A percentile compares a stretch with the other conserved stretches of the same genome.
Evolutionary conservation across 2,113 vertebrate genomes (phyloP).

Genomic region (Beaufortia kweichowensis): DNA sequence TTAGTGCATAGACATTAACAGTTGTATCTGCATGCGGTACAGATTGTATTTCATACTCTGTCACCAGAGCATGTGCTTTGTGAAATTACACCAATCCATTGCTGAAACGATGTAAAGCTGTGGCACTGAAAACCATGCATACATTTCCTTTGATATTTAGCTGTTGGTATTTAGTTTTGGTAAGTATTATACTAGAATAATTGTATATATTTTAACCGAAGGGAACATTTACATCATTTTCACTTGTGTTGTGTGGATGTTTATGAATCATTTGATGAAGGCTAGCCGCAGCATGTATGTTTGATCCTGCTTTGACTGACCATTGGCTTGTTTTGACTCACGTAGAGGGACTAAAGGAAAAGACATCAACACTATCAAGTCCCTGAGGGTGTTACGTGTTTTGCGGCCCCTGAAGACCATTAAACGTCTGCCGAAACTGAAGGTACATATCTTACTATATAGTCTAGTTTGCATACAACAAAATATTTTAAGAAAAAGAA

Average conservation of each 20-base stretch:
- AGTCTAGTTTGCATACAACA: no score
- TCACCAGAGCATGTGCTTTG: constrained; percentile 54
- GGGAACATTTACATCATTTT: constrained; percentile 15
- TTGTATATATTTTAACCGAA: not conserved
- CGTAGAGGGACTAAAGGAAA: constrained; percentile 95
- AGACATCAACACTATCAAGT: constrained; percentile 98
- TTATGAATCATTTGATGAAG: not conserved
- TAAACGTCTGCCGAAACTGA: constrained; percentile 92
- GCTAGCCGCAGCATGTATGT: constrained; percentile 29
- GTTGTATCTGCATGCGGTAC: constrained; percentile 51
- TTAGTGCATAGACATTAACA: constrained; percentile 18
- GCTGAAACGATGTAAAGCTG: constrained; percentile 28
- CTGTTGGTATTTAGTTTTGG: not conserved
- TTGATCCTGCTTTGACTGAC: not conserved
- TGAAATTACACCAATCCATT: constrained; percentile 41
- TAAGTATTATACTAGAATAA: constrained; percentile 24
- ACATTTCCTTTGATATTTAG: not conserved
- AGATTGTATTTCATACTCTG: constrained; percentile 29
- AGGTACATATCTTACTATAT: constrained; percentile 70
- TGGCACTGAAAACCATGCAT: not conserved
- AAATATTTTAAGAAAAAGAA: no score
- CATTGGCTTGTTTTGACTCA: constrained; percentile 57
- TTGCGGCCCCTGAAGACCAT: constrained; percentile 94
- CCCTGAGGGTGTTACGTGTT: constrained; percentile 89
- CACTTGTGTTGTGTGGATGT: constrained; percentile 15